These are phyloP conservation scores for Pongo abelii DNA, from an alignment of 2,113 vertebrate species.

Conservation along the genomic window DNA sequence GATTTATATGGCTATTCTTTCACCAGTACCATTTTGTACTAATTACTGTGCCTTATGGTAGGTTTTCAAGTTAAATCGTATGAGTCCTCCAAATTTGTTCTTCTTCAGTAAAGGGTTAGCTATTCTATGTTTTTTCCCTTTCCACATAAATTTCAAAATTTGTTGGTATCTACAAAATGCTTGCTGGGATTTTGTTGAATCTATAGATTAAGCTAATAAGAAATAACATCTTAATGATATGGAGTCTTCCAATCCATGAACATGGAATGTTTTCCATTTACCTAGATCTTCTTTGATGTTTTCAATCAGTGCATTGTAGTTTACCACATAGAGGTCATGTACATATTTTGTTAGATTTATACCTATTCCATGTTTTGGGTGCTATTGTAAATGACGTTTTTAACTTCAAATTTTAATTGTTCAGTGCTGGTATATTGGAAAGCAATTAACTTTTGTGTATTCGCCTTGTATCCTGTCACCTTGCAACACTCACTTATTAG, in stretches of 20 bases:
- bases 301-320: not conserved
- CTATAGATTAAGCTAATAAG: not conserved
- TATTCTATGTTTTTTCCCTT: not conserved
- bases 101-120: not conserved
- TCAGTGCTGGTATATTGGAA: not conserved
- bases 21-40: not conserved
- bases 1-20: not conserved
- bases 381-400: not conserved
- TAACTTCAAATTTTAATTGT: not conserved
- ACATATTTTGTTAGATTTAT: not conserved
- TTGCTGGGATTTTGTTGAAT: not conserved
- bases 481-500: not conserved
- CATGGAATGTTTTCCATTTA: not conserved
- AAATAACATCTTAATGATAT: not conserved
- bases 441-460: not conserved
- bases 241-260: not conserved
- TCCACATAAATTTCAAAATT: not conserved
- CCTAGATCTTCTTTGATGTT: not conserved
- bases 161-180: not conserved
- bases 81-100: not conserved
- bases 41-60: not conserved
- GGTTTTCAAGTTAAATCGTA: not conserved
- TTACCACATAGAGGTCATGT: not conserved
- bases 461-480: not conserved
- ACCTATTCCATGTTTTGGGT: not conserved